Base-by-base conservation (phyloP, 2,888 invertebrate genomes). In the Calliphora vomitoria region DNA sequence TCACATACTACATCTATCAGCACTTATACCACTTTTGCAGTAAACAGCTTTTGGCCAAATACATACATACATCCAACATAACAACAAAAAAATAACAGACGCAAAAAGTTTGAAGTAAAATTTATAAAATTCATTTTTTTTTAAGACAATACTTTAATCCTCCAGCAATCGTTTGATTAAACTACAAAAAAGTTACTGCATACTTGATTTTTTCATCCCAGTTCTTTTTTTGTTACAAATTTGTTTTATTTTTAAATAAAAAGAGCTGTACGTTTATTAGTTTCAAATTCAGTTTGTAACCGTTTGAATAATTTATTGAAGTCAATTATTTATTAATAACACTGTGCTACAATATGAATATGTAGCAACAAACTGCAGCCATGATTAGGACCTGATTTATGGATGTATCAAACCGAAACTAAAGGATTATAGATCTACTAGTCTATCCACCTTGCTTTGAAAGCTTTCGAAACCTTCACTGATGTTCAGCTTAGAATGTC, bases 21-120 rank as follows among this genome's bases (percentile, higher is more conserved):
- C 68, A 83, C 55, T 69, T 69, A 41, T 62, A 35, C 25, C 55
- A 50, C n/a, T 81, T 76, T 86, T 66, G 25, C n/a, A 50, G 74
- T 53, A 69, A 80, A 81, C 20, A 50, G 76, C 58, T 82, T 72
- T 72, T 20, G 64, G 58, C 47, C 55, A 72, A 62, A 47, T 50
- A 41, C 11, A 41, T 50, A 10, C 55, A 15, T n/a, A 13, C 10
- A 31, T 44, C 13, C 4, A 2, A 44, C 44, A 13, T 44, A 44
- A 50, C 41, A 38, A n/a, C n/a, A n/a, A n/a, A 80, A 38, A n/a
- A 18, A 25, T 4, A 10, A 38, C 8, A 58, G 6, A 35, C n/a
- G 62, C 1, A 13, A 31, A 41, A 64, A 69, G 50, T 18, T 58
- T 55, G 18, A 20, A 38, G 25, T 55, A 55, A 72, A 31, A 5